Evolutionary conservation across 2,888 invertebrate species (phyloP).

Genomic region (Meiosimyza platycephala): DNA sequence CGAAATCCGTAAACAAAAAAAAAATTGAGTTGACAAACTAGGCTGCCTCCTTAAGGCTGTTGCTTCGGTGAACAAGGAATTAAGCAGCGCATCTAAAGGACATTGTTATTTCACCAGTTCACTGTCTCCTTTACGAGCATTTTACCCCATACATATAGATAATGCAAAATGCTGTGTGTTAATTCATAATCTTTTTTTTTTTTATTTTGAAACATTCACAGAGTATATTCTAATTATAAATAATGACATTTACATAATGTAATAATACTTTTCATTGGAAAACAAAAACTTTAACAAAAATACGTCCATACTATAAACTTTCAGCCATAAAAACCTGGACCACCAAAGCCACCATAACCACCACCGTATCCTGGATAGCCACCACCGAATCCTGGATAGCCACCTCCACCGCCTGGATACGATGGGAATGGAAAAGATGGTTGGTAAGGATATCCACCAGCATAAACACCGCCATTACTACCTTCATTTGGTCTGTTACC

Average conservation of each 20-base stretch:
- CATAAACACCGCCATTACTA: conserved; percentile 33
- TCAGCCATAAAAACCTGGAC: conserved; percentile 12
- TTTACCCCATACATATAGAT: no score
- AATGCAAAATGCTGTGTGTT: no score
- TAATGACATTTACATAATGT: background rate
- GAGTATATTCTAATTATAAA: background rate
- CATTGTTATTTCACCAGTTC: no score
- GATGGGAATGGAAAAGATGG: background rate
- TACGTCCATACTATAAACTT: no score
- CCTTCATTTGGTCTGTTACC: conserved; percentile 39
- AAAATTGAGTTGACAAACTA: no score
- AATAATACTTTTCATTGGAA: background rate
- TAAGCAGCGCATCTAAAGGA: no score
- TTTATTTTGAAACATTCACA: background rate
- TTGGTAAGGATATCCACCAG: background rate
- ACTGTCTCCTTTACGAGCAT: no score
- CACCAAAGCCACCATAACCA: conserved; percentile 33
- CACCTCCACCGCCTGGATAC: background rate
- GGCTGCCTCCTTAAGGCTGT: no score
- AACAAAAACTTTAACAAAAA: background rate
- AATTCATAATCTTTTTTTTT: no score
- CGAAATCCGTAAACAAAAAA: no score
- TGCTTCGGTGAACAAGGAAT: no score
- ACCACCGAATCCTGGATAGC: no score
- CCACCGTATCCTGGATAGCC: conserved; percentile 13